Conservation (phyloP, 2,113 vertebrate species). For the Dascyllus trimaculatus region DNA sequence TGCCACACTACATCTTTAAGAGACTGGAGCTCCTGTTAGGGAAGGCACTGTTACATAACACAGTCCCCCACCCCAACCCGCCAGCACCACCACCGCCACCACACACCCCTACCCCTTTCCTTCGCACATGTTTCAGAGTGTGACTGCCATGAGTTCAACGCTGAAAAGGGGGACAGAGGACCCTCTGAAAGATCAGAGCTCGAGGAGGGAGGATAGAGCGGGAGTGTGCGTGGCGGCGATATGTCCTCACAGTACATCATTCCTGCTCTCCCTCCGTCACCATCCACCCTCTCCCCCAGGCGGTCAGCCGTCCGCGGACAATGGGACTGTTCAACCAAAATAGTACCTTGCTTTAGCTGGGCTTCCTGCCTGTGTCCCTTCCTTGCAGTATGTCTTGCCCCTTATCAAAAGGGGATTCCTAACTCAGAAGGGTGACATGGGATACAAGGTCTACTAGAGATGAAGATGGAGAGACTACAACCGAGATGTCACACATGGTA, state of each 20-base stretch:
- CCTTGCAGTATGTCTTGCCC: constrained; percentile 63
- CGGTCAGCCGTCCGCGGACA: constrained; percentile 60
- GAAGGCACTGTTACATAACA: constrained; percentile 69
- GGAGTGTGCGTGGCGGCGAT: constrained; percentile 31
- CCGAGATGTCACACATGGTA: neutral
- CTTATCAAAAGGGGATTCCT: constrained; percentile 72
- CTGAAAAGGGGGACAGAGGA: constrained; percentile 71
- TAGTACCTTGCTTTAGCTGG: constrained; percentile 73
- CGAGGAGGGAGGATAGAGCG: constrained; percentile 41
- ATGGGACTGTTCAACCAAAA: constrained; percentile 82
- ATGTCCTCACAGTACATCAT: constrained; percentile 62
- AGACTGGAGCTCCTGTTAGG: constrained; percentile 62
- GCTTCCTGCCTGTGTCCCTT: constrained; percentile 76
- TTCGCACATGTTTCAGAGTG: constrained; percentile 75
- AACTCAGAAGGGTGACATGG: constrained; percentile 25
- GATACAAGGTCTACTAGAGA: neutral
- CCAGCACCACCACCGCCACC: neutral
- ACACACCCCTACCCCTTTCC: constrained; percentile 33
- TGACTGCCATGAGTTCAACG: constrained; percentile 69
- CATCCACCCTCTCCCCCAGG: constrained; percentile 48
- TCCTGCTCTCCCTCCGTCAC: constrained; percentile 49
- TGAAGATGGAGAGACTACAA: constrained; percentile 14
- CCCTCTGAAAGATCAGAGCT: constrained; percentile 65
- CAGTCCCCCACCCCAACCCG: constrained; percentile 1
- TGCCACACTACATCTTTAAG: constrained; percentile 59